Evolutionary conservation across 2,113 vertebrate species (phyloP).

Genomic region (Calidris pygmaea): DNA sequence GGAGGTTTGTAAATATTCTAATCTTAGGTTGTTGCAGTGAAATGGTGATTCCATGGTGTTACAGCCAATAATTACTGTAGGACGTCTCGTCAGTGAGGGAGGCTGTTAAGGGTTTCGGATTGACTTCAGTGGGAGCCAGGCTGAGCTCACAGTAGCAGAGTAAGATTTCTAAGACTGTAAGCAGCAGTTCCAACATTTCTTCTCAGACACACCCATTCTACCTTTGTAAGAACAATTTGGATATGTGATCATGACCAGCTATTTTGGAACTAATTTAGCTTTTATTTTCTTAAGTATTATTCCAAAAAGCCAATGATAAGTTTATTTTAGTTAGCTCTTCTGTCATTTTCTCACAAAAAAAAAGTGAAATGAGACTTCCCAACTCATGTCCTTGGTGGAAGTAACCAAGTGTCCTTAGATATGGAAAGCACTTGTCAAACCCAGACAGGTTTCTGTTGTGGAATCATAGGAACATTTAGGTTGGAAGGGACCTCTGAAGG

Average conservation of each 20-base stretch:
- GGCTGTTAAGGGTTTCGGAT: fast-evolving
- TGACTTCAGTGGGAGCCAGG: neutral
- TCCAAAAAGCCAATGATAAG: neutral
- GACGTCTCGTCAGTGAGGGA: neutral
- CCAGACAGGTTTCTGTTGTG: neutral
- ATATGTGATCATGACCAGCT: neutral
- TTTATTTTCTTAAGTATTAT: neutral
- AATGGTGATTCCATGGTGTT: fast-evolving
- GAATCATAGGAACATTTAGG: neutral
- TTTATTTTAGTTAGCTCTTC: neutral
- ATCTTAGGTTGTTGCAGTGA: fast-evolving
- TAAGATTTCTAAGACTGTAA: neutral
- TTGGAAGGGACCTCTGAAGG: neutral
- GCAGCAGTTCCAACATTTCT: neutral
- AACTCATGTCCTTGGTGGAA: fast-evolving
- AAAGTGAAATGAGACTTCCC: neutral
- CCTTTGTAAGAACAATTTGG: neutral
- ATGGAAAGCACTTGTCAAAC: neutral
- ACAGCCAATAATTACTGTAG: fast-evolving
- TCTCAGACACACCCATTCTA: neutral
- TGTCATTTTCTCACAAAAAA: neutral
- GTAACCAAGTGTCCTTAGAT: neutral
- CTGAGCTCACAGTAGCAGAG: neutral
- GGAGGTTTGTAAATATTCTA: conserved; percentile 80
- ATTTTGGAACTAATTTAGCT: neutral